Evolutionary conservation across 1,140 invertebrate species (phyloP), one percentile per base, ranked within the genome.

Genomic region (Cydia pomonella): DNA sequence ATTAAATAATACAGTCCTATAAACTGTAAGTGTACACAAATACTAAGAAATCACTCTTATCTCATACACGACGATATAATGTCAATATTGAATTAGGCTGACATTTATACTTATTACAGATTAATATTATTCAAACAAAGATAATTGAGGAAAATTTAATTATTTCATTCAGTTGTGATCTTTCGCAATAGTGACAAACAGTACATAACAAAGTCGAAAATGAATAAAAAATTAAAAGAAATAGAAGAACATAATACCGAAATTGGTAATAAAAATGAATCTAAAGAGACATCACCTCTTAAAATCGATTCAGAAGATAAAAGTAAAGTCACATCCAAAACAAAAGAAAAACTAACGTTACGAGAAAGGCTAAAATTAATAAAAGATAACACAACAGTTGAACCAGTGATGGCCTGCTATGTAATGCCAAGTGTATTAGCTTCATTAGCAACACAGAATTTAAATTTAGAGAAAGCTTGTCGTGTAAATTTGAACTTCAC

Each of bases 381-480:
- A 38, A 93, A 92, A 75, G 89, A 93, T 27, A 96, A 96, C 84
- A 95, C 96, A 53, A 97, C 96, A 1, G 96, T 97, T 4, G 96
- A 97, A 84, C 96, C 96, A 0, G 95, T 97, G 87, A 89, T 97
- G 77, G 95, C 95, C 0, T 96, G 95, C 73, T 97, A 97, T 83
- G 95, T 97, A 38, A 96, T 97, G 93, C 96, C 96, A 0, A 96
- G 96, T 84, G 95, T 97, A 16, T 88, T 97, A 16, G 95, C 96
- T 0, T 95, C 95, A 10, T 83, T 97, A 64, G 96, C 96, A 10
- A 96, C 95, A 7, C 96, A 97, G 88, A 97, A 97, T 91, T 93
- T 98, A n/a, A 97, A 96, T 82, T 91, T 97, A 74, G 97, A 97
- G 88, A 97, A 97, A 88, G 96, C 97, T 0, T 98, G 97, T 81